Base-by-base conservation (phyloP, 1,140 invertebrate genomes). In the Limonius californicus region DNA sequence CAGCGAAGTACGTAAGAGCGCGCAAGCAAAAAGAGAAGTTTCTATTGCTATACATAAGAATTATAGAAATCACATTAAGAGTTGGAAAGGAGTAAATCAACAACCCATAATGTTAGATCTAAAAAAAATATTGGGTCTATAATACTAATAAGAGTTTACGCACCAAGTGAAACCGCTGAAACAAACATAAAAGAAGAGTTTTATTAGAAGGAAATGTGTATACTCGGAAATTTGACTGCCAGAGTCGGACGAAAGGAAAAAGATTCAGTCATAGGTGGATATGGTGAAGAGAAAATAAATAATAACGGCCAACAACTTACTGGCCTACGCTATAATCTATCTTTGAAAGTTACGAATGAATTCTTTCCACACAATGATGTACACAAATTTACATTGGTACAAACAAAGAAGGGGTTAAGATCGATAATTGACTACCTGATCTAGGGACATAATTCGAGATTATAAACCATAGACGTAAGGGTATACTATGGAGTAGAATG, bases 401-500 rank as follows among this genome's bases (percentile, higher is more conserved):
- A 45, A 12, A 2, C 16, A 6, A 45, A 2, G 12, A 45, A 45
- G 16, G n/a, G 12, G 12, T 18, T 45, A 45, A 4, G 42, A 18
- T 45, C n/a, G n/a, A 45, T 45, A 45, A 45, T 45, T 45, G 42
- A 45, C 42, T 45, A 45, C n/a, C 42, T 45, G n/a, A 45, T 45
- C 42, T 45, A 45, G 16, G 4, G 6, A 54, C 15, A 54, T 4
- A 54, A 54, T 19, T 19, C 15, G 19, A 18, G n/a, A n/a, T 19
- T 54, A 12, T 6, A 20, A 54, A 54, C n/a, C n/a, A 45, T 6
- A 3, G 42, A 18, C 12, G 42, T 45, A n/a, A 45, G 2, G 42
- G 42, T 45, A 2, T 45, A 45, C n/a, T n/a, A n/a, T 45, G 12
- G 12, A 18, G 42, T n/a, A n/a, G 42, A n/a, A 45, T 54, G 50